Percentiles rank a stretch among this genome's conserved stretches.
These are phyloP conservation scores for Plodia interpunctella DNA, from an alignment of 1,140 invertebrate genomes.

Conservation along the genomic window DNA sequence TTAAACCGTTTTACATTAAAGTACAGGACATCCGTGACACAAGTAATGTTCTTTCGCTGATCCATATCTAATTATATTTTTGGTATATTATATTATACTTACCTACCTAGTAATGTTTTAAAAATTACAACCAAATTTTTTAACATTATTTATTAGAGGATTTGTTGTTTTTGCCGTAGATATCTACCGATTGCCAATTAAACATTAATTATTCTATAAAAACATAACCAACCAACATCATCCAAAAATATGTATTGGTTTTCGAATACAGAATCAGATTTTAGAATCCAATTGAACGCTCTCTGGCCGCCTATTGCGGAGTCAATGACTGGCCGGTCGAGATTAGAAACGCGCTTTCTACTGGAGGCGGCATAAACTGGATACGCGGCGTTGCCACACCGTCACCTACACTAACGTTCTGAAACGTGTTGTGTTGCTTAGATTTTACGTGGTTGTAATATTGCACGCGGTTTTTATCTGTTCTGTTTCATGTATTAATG, in stretches of 20 bases:
- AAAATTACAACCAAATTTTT: too few relatives aligned
- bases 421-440: constrained; percentile 24
- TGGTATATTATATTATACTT: too few relatives aligned
- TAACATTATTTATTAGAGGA: too few relatives aligned
- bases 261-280: neutral
- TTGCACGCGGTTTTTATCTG: too few relatives aligned
- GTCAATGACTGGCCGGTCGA: constrained; percentile 60
- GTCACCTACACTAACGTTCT: constrained; percentile 17
- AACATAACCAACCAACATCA: neutral
- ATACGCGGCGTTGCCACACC: constrained; percentile 54
- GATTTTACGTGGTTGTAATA: neutral
- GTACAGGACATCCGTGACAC: too few relatives aligned
- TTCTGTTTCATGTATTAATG: too few relatives aligned
- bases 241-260: neutral
- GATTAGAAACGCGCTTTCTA: constrained; percentile 73
- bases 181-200: too few relatives aligned
- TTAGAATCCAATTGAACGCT: neutral
- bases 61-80: too few relatives aligned
- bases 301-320: constrained; percentile 25
- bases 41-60: too few relatives aligned
- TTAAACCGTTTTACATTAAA: too few relatives aligned
- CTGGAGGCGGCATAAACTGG: constrained; percentile 46
- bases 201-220: neutral
- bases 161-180: too few relatives aligned
- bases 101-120: too few relatives aligned